Evolutionary conservation across 1,140 invertebrate species (phyloP), one percentile per base, ranked within the genome.

Genomic region (Drosophila bocqueti): DNA sequence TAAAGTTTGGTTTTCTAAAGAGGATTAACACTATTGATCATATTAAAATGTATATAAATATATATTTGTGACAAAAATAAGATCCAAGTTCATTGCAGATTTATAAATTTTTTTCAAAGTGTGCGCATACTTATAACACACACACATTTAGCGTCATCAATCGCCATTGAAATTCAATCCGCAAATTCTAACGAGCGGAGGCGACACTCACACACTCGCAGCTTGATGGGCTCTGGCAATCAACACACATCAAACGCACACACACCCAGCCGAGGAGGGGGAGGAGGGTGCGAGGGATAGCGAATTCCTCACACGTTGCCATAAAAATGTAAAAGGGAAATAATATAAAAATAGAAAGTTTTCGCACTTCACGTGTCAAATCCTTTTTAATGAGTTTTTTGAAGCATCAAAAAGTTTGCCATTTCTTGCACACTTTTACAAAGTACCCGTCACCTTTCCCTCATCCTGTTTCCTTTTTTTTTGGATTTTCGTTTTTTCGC

Each of bases 381-480:
- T 91, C 90, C 90, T 90, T 91, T 91, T 91, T 91, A 91, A 91
- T 91, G 90, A 91, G 90, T 91, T 92, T 91, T 91, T 83, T 71
- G 80, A 82, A 81, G 90, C 90, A 91, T 91, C 90, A 92, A 79
- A 87, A 92, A 92, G 80, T 90, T 90, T 91, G 86, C 86, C 76
- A 85, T 89, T 89, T 90, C 85, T 89, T 90, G 74, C 76, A 90
- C 78, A 85, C 71, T 79, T 84, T 84, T 55, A 61, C 67, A 45
- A 74, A 74, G 71, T 74, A 58, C 68, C 67, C 76, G 42, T 76
- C 26, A 43, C 10, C 18, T 26, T 4, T 42, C 36, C 13, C 43
- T 15, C 46, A 18, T 21, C 49, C 45, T 34, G 54, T 40, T 36
- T 2, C 10, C n/a, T n/a, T 34, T 10, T 15, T 24, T 15, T 26